Evolutionary conservation across 2,113 vertebrate genomes (phyloP), one percentile per base, ranked within the genome.

Genomic region (Pelmatolapia mariae): DNA sequence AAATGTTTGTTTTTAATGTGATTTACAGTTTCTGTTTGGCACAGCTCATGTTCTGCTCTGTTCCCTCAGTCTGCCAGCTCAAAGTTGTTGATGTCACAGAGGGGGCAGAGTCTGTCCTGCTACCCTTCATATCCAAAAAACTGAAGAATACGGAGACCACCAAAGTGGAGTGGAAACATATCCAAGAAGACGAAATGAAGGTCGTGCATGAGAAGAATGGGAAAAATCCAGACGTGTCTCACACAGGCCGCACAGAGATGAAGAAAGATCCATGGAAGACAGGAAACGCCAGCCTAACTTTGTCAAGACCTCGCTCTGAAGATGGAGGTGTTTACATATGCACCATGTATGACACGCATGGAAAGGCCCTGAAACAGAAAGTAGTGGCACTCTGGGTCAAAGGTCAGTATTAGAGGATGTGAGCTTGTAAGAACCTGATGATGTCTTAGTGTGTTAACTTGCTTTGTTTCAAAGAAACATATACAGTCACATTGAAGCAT

Each of bases 211-310:
- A 29, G 43, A 19, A 29, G 16, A 6, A 29, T 47, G 9, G 10
- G 15, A 29, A 63, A 19, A 19, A 3, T 76, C 3, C 0, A 33
- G 16, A 0, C 8, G 0, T 1, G 3, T 0, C 5, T 47, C 0
- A 2, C 15, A 26, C 5, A 18, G 0, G 0, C 24, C 24, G 0
- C 9, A 5, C 0, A 11, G 1, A 76, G 40, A 76, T 76, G 24
- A 76, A 0, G 26, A 76, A 50, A 76, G 0, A 76, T 5, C 71
- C 71, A 31, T 50, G 24, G 71, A 19, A 0, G 0, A 76, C 71
- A 12, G 71, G 71, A 50, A 76, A 76, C 0, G 71, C 71, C 71
- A 76, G 71, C 15, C 71, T 76, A 29, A 76, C 71, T 76, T 29
- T 76, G 43, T 50, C 0, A 18, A 0, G 0, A 1, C 71, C 71